Evolutionary conservation across 2,113 vertebrate genomes (phyloP), one percentile per base, ranked within the genome.

Genomic region (Sphaerodactylus townsendi): DNA sequence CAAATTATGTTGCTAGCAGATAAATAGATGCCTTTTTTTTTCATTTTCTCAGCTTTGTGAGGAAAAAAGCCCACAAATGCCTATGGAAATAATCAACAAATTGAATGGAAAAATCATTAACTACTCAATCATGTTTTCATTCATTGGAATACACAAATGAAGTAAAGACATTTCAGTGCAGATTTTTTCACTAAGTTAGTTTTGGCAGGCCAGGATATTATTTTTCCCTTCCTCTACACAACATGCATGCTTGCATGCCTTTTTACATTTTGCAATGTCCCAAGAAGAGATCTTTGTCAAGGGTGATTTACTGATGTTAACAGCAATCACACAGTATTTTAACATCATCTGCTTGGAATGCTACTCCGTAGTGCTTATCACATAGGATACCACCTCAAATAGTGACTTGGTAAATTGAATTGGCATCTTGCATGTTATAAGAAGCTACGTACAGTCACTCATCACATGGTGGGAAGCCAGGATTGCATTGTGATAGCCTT

Each of bases 81-180:
- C 19, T 21, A 85, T 75, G 84, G 59, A 65, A 77, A 41, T 71
- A 81, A 46, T 33, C 64, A 84, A n/a, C 78, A 79, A 84, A 73
- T 21, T 59, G 70, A 82, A 83, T 77, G 85, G 85, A 77, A 73
- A 85, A 83, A 84, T 85, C 41, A 86, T 75, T 86, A 53, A 74
- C 44, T n/a, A 53, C 23, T 86, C 33, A 62, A 76, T 82, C 74
- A 78, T 87, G 82, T 77, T 82, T 48, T 37, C 72, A 2, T 1
- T 21, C 82, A 82, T 85, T 2, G 0, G 35, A 46, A 53, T 35
- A n/a, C 10, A 10, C 86, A 82, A 79, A 72, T 30, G 44, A 53
- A 77, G 48, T 87, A 77, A 85, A 89, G 33, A 80, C 0, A 10
- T 48, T 78, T 15, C 33, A 76, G 73, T 71, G 66, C 33, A 21